Base-by-base conservation (phyloP, 2,113 vertebrate genomes). In the Cinclus mexicanus region DNA sequence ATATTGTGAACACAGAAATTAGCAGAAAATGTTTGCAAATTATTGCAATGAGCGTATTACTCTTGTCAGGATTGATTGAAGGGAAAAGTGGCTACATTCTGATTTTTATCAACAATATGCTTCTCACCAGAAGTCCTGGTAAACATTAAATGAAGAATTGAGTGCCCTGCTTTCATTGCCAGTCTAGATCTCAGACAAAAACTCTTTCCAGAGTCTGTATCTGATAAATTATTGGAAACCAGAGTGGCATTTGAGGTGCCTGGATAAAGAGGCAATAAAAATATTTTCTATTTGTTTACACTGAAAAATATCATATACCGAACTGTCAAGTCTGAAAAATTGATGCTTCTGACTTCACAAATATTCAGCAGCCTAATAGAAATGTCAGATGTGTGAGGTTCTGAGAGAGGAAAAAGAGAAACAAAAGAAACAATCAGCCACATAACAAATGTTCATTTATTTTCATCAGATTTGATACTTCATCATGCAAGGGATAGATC, bases 291-390 rank as follows among this genome's bases (percentile, higher is more conserved):
- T 83, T 94, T 93, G 49, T 94, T 97, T 96, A 93, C 90, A 93
- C 84, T 55, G 61, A 84, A 94, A 94, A 95, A 87, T 71, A 93
- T 64, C 78, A 79, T 94, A 80, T 80, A 42, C 53, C 61, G 61
- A 96, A 84, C 88, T 93, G 89, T 97, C 95, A 96, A 33, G 49
- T 67, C 82, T 93, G 95, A 94, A 92, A 97, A 97, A 96, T 72
- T 91, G 94, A 97, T 97, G 56, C 74, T 93, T 87, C 83, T 88
- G 41, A 74, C 95, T 92, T 91, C 47, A 79, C 69, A 87, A 80
- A 87, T 72, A 92, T 92, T 82, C 95, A 87, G 42, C 63, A 85
- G 52, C 81, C 81, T 93, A 93, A 92, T 87, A 90, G 76, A 97
- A 93, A 97, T 80, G 81, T 94, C 94, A 94, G 61, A 50, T 65